Base-by-base conservation (phyloP, 2,888 invertebrate species). In the Notodonta ziczac region DNA sequence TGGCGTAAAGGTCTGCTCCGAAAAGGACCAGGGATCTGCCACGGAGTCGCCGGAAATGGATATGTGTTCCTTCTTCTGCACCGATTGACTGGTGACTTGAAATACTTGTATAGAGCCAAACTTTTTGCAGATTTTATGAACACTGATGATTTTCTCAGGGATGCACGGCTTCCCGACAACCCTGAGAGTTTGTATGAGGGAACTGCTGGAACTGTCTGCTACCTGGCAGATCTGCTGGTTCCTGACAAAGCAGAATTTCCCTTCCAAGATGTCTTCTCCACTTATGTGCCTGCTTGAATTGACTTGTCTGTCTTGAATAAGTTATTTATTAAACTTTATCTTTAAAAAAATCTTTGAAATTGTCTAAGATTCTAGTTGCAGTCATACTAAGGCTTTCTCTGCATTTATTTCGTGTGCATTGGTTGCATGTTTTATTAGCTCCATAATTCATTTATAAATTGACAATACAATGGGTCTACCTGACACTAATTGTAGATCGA, bases 11-110 rank as follows among this genome's bases (percentile, higher is more conserved):
- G 98, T 0, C 91, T 98, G 42, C 90, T 98, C 46, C 95, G 94
- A 69, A 98, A 98, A 87, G 98, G 98, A 0, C 98, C 98, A 9
- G 97, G 98, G 0, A 96, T 98, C 65, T 98, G 98, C 81, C 98
- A 98, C 80, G 98, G 98, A 0, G 94, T 98, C 0, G 96, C 97
- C 24, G 98, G 98, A 44, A 97, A 96, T 85, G 97, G 96, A 13
- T 97, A 97, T 86, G 96, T 96, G 0, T 97, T 97, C 76, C 87
- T 98, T 54, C 87, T 97, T 0, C 88, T 98, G 9, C 96, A 97
- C 80, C 94, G 97, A 67, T 87, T 98, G 59, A 97, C 97, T 12
- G 94, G 94, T 9, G 95, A 97, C 68, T 83, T 90, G 7, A 96
- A 95, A 82, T 95, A 97, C 86, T 89, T 97, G n/a, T 93, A 96